Conservation (phyloP, 2,797 vertebrate species). For the Loris lydekkerianus region DNA sequence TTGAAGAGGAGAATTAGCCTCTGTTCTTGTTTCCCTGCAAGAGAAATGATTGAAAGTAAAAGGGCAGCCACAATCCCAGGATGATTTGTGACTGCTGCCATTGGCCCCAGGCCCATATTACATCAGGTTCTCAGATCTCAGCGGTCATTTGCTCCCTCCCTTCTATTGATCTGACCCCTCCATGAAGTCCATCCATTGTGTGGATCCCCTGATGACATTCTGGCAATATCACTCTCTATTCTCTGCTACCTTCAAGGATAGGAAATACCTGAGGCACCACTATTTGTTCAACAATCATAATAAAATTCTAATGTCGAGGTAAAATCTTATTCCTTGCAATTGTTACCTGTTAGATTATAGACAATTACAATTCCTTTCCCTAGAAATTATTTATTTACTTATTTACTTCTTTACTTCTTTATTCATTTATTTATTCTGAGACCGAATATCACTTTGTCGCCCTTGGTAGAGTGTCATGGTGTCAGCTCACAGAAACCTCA, state of each 20-base stretch:
- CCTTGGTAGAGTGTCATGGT: too few relatives aligned
- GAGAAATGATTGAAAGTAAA: slow-evolving; percentile 60
- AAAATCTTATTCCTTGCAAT: neutral
- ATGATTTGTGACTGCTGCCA: neutral
- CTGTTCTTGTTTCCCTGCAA: slow-evolving; percentile 66
- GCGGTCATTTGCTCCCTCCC: neutral
- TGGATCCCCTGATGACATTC: neutral
- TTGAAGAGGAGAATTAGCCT: slow-evolving; percentile 60
- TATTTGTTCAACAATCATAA: neutral
- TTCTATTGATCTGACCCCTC: neutral
- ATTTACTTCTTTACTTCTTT: neutral
- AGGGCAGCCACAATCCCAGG: neutral
- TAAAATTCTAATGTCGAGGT: slow-evolving; percentile 39
- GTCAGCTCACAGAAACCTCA: too few relatives aligned
- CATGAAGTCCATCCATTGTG: neutral
- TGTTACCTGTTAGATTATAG: neutral
- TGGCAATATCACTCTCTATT: neutral
- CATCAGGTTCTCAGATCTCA: neutral
- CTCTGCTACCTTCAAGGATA: neutral
- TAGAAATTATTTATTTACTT: neutral
- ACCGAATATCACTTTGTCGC: too few relatives aligned
- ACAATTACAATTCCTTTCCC: neutral
- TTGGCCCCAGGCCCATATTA: neutral
- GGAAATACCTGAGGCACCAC: neutral
- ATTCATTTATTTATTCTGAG: neutral